Evolutionary conservation across 2,797 vertebrate species (phyloP).

Genomic region (Notamacropus eugenii): DNA sequence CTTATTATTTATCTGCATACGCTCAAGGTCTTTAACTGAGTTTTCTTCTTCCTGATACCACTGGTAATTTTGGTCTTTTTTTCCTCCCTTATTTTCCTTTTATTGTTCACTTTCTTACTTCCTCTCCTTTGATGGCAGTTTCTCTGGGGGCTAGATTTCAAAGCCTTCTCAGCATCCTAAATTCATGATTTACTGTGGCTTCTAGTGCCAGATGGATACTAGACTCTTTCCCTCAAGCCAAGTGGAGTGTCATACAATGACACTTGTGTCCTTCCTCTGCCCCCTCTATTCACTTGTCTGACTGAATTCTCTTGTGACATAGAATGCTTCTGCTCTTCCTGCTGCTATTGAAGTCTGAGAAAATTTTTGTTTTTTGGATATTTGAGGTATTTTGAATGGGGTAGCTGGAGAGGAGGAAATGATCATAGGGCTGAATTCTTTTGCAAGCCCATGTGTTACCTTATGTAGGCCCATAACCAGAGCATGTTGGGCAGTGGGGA

Average conservation of each 20-base stretch:
- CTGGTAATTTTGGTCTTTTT: neutral
- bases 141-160: neutral
- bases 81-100: neutral
- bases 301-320: neutral
- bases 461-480: neutral
- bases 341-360: neutral
- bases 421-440: neutral
- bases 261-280: neutral
- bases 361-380: neutral
- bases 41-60: neutral
- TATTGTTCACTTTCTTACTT: neutral
- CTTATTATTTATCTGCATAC: neutral
- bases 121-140: neutral
- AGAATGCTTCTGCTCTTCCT: neutral
- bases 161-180: neutral
- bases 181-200: neutral
- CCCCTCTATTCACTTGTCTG: neutral
- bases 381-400: neutral
- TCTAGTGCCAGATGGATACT: neutral
- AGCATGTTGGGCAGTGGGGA: neutral
- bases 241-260: neutral
- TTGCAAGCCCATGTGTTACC: neutral
- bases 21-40: neutral
- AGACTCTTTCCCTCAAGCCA: neutral
- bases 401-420: neutral